These are phyloP conservation scores for Charadrius vociferus DNA, from an alignment of 2,113 vertebrate species.

Conservation along the genomic window DNA sequence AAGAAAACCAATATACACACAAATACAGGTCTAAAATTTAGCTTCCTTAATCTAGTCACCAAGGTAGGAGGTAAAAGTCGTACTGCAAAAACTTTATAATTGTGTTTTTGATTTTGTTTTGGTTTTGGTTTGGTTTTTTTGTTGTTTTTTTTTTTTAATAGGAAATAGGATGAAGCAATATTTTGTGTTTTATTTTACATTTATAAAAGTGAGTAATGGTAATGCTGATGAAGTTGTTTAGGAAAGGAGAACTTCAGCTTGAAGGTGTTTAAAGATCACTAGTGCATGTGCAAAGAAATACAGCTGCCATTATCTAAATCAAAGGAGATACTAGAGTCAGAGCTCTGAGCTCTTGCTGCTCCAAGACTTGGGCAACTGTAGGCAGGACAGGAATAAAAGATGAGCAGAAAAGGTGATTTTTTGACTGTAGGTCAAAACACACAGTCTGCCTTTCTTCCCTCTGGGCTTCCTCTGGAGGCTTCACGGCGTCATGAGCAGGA, in stretches of 20 bases:
- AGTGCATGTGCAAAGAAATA: background rate
- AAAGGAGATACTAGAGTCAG: background rate
- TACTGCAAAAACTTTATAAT: background rate
- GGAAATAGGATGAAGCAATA: background rate
- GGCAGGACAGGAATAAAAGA: background rate
- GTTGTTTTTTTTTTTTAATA: background rate
- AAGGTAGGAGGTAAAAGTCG: background rate
- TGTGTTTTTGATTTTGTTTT: background rate
- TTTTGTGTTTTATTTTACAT: background rate
- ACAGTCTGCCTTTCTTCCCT: accelerated
- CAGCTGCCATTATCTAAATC: background rate
- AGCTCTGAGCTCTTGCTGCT: background rate
- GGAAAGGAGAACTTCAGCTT: background rate
- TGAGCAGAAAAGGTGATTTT: background rate
- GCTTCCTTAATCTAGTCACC: background rate
- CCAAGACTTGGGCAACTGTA: too few relatives aligned
- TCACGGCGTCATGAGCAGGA: accelerated
- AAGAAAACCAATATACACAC: background rate
- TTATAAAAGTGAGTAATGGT: background rate
- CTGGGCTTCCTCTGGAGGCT: background rate
- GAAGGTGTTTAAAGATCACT: background rate
- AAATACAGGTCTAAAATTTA: background rate
- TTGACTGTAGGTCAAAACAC: background rate
- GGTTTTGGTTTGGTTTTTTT: too few relatives aligned
- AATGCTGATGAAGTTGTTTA: background rate